phyloP scores from a whole-genome alignment of 2,797 vertebrate species.

The Phyllotis vaccarum region DNA sequence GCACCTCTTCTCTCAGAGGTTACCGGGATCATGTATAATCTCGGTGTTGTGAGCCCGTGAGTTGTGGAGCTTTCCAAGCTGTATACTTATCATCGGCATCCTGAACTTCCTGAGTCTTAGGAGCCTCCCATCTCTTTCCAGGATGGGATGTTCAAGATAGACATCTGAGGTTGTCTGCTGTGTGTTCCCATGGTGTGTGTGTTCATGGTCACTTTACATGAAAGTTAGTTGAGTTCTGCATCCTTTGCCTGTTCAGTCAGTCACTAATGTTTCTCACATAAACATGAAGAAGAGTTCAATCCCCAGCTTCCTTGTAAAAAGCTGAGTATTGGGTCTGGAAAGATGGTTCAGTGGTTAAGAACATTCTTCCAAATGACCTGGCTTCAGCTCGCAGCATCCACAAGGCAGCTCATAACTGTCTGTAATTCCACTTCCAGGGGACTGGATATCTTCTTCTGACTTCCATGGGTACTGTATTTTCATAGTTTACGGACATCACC shows the following conservation, averaged over 20 bases:
- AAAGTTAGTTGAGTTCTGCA: neutral
- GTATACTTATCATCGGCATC: neutral
- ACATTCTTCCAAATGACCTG: neutral
- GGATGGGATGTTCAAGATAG: neutral
- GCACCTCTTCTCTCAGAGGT: neutral
- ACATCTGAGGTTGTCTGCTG: no score
- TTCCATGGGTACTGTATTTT: neutral
- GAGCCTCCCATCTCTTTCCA: neutral
- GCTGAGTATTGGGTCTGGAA: no score
- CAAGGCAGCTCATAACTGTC: neutral
- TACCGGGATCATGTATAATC: neutral
- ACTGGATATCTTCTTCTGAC: neutral
- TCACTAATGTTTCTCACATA: neutral
- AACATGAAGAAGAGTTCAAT: neutral
- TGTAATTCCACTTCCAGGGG: neutral
- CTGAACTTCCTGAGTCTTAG: neutral
- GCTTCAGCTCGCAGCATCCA: neutral
- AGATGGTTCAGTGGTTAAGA: neutral
- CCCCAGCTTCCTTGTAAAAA: neutral
- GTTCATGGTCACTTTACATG: neutral
- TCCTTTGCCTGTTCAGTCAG: neutral
- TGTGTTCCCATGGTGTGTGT: neutral
- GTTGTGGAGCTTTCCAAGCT: neutral
- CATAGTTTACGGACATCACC: neutral
- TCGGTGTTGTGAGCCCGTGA: neutral